Percentiles rank a stretch among this genome's conserved stretches.
Evolutionary conservation across 2,113 vertebrate genomes (phyloP).

Genomic region (Anguilla japonica): DNA sequence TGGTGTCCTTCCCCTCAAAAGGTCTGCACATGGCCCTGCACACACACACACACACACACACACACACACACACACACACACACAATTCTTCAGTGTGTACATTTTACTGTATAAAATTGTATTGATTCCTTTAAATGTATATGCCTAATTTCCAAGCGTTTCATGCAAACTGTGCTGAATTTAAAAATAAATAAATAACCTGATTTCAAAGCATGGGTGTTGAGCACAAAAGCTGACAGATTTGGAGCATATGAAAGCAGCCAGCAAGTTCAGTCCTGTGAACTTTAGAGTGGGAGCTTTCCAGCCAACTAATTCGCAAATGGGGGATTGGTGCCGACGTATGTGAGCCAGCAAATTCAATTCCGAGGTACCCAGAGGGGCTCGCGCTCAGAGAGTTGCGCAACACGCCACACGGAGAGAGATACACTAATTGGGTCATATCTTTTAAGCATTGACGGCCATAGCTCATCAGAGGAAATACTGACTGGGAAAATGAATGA

Average conservation of each 20-base stretch:
- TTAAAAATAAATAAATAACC: slow-evolving; percentile 11
- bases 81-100: too few species aligned
- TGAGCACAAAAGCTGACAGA: slow-evolving; percentile 41
- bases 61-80: too few species aligned
- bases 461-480: slow-evolving; percentile 16
- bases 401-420: slow-evolving; percentile 47
- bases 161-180: not conserved
- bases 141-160: not conserved
- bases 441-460: slow-evolving; percentile 43
- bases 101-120: too few species aligned
- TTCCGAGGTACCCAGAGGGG: slow-evolving; percentile 53
- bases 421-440: slow-evolving; percentile 53
- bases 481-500: not conserved
- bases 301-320: slow-evolving; percentile 37
- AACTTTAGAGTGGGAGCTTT: slow-evolving; percentile 42
- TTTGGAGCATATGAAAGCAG: slow-evolving; percentile 43
- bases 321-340: slow-evolving; percentile 47
- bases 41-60: too few species aligned
- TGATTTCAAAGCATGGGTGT: slow-evolving; percentile 33
- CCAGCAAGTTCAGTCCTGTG: slow-evolving; percentile 38
- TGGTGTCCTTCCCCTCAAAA: too few species aligned
- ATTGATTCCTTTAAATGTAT: too few species aligned
- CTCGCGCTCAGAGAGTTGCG: slow-evolving; percentile 48
- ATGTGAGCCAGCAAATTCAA: slow-evolving; percentile 60
- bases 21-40: too few species aligned